Evolutionary conservation across 2,113 vertebrate species (phyloP).

Genomic region (Chamaea fasciata): DNA sequence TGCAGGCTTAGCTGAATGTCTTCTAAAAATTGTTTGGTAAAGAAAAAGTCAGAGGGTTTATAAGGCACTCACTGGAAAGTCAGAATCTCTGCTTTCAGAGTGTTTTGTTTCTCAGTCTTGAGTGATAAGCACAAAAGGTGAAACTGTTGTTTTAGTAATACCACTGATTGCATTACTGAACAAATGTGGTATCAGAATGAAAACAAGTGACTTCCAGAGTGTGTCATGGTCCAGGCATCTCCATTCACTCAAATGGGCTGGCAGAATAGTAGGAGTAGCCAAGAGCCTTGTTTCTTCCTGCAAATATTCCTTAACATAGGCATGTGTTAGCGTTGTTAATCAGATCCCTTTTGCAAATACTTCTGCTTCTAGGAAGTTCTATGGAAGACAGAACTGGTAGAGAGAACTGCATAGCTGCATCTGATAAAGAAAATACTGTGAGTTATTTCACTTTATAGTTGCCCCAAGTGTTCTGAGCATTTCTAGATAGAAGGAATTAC

Average conservation of each 20-base stretch:
- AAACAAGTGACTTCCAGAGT: not conserved
- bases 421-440: conserved; percentile 53
- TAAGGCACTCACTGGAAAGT: not conserved
- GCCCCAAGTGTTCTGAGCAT: not conserved
- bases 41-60: not conserved
- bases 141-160: not conserved
- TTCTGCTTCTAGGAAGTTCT: conserved; percentile 55
- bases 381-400: not conserved
- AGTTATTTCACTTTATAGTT: conserved; percentile 37
- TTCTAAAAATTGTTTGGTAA: not conserved
- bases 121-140: not conserved
- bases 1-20: not conserved
- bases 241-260: not conserved
- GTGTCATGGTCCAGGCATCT: not conserved
- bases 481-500: not conserved
- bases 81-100: not conserved
- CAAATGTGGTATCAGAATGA: not conserved
- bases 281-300: not conserved
- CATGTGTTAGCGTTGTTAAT: not conserved
- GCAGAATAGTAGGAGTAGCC: not conserved
- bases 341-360: conserved; percentile 1
- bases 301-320: not conserved
- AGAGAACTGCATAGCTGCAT: not conserved
- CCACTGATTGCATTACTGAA: not conserved
- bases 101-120: not conserved